A percentile compares a stretch with the other conserved stretches of the same genome.
Evolutionary conservation across 2,113 vertebrate species (phyloP).

Genomic region (Corydoras maculifer): DNA sequence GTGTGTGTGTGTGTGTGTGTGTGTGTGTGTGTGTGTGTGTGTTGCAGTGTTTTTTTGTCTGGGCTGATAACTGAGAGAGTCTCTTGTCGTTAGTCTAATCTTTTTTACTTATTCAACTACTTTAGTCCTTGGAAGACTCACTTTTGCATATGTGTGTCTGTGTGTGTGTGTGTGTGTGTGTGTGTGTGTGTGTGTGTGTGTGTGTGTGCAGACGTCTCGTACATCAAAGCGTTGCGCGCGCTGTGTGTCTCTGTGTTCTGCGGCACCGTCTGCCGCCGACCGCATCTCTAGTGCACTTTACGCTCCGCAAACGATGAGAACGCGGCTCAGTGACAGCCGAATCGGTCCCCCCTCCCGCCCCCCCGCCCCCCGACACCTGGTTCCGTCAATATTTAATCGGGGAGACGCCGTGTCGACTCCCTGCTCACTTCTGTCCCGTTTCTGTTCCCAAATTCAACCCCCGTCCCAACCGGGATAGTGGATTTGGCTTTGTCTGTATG

Average conservation of each 20-base stretch:
- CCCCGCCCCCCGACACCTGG: neutral
- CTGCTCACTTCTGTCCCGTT: neutral
- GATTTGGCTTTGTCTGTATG: too few relatives aligned
- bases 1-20: conserved; percentile 29
- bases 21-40: conserved; percentile 12
- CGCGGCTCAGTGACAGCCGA: neutral
- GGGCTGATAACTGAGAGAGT: neutral
- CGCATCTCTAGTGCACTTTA: neutral
- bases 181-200: conserved; percentile 14
- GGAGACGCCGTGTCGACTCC: neutral
- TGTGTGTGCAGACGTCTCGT: conserved; percentile 9
- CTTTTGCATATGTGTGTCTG: conserved; percentile 23
- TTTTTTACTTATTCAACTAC: conserved; percentile 36
- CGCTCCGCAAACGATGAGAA: neutral
- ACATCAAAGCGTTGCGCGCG: conserved; percentile 33
- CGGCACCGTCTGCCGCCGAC: neutral
- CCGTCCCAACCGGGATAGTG: neutral
- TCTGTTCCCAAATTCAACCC: neutral
- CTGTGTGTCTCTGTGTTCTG: neutral
- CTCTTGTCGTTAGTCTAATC: conserved; percentile 21
- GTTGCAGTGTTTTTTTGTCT: neutral
- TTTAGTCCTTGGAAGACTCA: conserved; percentile 37
- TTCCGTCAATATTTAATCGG: neutral
- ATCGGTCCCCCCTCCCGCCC: neutral
- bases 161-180: conserved; percentile 19